Conservation (phyloP, 2,888 invertebrate genomes). For the Camponotus fellah region DNA sequence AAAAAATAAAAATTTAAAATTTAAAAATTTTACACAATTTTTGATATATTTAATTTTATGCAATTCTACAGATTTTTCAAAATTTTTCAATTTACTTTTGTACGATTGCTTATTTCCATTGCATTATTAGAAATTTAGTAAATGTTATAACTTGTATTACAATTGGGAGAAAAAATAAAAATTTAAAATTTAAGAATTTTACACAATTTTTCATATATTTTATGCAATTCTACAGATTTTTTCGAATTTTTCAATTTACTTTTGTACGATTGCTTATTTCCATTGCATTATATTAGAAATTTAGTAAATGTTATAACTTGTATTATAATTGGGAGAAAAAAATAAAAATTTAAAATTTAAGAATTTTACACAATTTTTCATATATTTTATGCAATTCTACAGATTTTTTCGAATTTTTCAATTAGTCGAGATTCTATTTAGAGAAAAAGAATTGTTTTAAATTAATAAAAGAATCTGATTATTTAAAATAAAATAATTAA, state of each 20-base stretch:
- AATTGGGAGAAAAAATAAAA: too few relatives aligned
- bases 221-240: too few relatives aligned
- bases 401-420: not conserved
- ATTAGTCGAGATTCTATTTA: not conserved
- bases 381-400: not conserved
- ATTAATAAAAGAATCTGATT: not conserved
- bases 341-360: not conserved
- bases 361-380: too few relatives aligned
- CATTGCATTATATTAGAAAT: not conserved
- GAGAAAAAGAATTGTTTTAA: not conserved
- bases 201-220: too few relatives aligned
- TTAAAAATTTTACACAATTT: too few relatives aligned
- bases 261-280: too few relatives aligned
- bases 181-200: too few relatives aligned
- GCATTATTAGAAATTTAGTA: too few relatives aligned
- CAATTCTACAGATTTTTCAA: not conserved
- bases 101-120: too few relatives aligned
- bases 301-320: not conserved
- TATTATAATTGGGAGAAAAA: not conserved
- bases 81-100: too few relatives aligned
- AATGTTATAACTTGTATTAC: too few relatives aligned
- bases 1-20: not conserved
- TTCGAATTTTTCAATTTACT: too few relatives aligned
- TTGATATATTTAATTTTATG: not conserved
- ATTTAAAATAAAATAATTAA: not conserved